These are phyloP conservation scores for Conistra vaccinii DNA, from an alignment of 2,888 invertebrate genomes.

Conservation along the genomic window DNA sequence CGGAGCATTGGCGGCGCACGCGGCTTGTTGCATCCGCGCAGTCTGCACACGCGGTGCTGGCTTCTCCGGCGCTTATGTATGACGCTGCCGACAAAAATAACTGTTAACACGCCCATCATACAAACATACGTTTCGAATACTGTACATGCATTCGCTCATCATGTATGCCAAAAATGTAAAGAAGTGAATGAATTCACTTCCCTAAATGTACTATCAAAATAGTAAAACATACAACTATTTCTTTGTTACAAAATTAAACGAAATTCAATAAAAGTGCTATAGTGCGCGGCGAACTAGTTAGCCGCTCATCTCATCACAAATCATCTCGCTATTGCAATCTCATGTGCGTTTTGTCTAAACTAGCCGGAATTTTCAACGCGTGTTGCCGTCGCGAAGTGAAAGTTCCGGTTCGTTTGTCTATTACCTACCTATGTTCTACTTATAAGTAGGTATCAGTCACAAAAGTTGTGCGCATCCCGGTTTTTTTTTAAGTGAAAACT, in stretches of 20 bases:
- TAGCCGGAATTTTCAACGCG: too few relatives aligned
- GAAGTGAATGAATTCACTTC: background rate
- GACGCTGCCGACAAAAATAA: slow-evolving; percentile 72
- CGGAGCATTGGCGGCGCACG: slow-evolving; percentile 62
- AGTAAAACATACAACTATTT: background rate
- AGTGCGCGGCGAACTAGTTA: too few relatives aligned
- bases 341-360: too few relatives aligned
- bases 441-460: too few relatives aligned
- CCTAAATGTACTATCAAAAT: background rate
- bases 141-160: slow-evolving; percentile 3
- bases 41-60: slow-evolving; percentile 39
- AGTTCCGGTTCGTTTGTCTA: too few relatives aligned
- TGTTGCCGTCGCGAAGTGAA: too few relatives aligned
- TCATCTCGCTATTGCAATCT: too few relatives aligned
- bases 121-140: background rate
- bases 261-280: background rate
- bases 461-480: too few relatives aligned
- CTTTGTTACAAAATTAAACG: background rate
- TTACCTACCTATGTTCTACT: too few relatives aligned
- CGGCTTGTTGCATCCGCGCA: slow-evolving; percentile 13
- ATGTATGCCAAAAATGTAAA: too few relatives aligned
- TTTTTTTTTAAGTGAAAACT: too few relatives aligned
- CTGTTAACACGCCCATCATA: background rate
- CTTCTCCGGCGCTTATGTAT: slow-evolving; percentile 73
- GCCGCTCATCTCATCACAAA: too few relatives aligned